Evolutionary conservation across 2,113 vertebrate species (phyloP), one percentile per base, ranked within the genome.

Genomic region (Eidolon helvum): DNA sequence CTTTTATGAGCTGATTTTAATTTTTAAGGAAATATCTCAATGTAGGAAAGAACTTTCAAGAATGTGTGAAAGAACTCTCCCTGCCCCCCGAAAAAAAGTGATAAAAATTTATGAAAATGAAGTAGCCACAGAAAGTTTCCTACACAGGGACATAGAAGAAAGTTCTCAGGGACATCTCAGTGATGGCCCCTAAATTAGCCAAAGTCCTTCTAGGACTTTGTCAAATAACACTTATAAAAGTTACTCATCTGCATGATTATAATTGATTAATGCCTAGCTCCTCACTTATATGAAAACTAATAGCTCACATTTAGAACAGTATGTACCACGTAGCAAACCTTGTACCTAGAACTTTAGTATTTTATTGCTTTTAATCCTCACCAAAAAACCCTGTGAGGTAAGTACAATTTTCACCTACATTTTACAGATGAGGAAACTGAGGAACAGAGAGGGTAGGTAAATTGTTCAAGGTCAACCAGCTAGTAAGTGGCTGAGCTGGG

Each of bases 131-230:
- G 22, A 14, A 77, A 19, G 10, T 61, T 57, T 55, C 48, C 82
- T n/a, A 48, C 71, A 4, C 59, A 1, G 4, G 14, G 14, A 40
- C 21, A 10, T 0, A 15, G 10, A 22, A 0, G 10, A 38, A 21
- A 30, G 5, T 6, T 26, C 63, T 78, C 16, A 30, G 55, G 66
- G 11, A 21, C 12, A 9, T 24, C 59, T 45, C 26, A 40, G 50
- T 26, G 61, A 75, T 15, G n/a, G 59, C 10, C 19, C 80, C 40
- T 16, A 26, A 65, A 33, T 50, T 30, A 33, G 24, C 45, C 8
- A 7, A 65, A 72, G 65, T 74, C 24, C 35, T 74, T 63, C 57
- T 10, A 48, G 48, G 89, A 48, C 38, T 50, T 45, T 21, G 30
- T n/a, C n/a, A 40, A 45, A 16, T 10, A 18, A 21, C 30, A 14